Percentiles rank a stretch among this genome's conserved stretches.
phyloP scores from a whole-genome alignment of 2,797 vertebrate species.

The Gorsachius magnificus region DNA sequence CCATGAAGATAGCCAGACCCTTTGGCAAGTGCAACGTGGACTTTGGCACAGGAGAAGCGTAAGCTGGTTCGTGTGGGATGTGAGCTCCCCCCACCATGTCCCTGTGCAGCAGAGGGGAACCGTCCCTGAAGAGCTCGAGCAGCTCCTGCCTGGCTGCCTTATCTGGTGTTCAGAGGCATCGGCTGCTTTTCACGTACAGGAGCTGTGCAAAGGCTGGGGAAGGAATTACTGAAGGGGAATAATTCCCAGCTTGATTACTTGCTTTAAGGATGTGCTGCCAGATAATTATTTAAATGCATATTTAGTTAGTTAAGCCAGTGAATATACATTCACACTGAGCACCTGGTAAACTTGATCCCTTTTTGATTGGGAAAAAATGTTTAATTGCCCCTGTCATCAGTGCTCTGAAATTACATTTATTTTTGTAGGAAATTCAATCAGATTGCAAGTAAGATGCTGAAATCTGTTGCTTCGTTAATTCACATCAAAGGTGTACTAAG shows the following conservation, averaged over 20 bases:
- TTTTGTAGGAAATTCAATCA: not conserved
- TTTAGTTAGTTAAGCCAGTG: not conserved
- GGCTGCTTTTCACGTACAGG: not conserved
- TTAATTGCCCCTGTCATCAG: not conserved
- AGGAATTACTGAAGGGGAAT: not conserved
- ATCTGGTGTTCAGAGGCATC: not conserved
- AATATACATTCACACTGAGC: not conserved
- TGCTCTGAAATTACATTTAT: not conserved
- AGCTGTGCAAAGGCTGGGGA: not conserved
- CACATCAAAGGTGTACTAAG: not conserved
- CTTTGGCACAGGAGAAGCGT: not conserved
- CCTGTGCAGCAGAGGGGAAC: not conserved
- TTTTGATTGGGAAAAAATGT: not conserved
- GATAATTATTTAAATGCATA: not conserved
- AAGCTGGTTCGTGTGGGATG: not conserved
- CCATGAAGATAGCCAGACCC: not conserved
- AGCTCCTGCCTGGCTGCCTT: not conserved
- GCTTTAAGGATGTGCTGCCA: not conserved
- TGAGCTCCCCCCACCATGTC: rapidly evolving
- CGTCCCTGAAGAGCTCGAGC: rapidly evolving
- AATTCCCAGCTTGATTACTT: not conserved
- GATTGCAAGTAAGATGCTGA: not conserved
- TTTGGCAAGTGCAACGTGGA: rapidly evolving
- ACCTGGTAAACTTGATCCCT: not conserved
- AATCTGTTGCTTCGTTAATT: not conserved